Evolutionary conservation across 2,797 vertebrate genomes (phyloP), one percentile per base, ranked within the genome.

Genomic region (Tragelaphus oryx): DNA sequence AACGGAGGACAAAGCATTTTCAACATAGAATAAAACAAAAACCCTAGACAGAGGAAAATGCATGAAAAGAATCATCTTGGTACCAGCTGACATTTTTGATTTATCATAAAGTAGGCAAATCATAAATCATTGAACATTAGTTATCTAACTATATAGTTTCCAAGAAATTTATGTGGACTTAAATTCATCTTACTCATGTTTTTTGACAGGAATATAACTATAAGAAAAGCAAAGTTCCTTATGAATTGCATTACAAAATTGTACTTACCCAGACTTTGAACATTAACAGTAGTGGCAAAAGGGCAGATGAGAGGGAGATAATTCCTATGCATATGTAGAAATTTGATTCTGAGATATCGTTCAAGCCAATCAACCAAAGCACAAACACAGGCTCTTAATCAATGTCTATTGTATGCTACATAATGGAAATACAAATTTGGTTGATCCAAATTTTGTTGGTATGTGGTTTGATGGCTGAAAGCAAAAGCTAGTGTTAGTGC

Each of bases 81-180:
- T 96, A 57, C 28, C 50, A 89, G n/a, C 5, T 93, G 65, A 83
- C 33, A 88, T 91, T 88, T 90, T 75, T 65, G 46, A 96, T 93
- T 95, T 92, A 94, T 93, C 75, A 78, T 75, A 91, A 94, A 94
- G 50, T 87, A 96, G 91, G 59, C 33, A 97, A 94, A 96, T 92
- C 20, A 71, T 68, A 92, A 92, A 84, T 97, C 80, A 92, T 28
- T 76, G 68, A 24, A 93, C 4, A 55, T 88, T 92, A 97, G 93
- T 86, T 94, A 96, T 52, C 65, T 95, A 95, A 93, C 76, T 81
- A 50, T n/a, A 84, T 17, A 88, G 59, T 89, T 97, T 92, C 59
- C 91, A 76, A 85, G 82, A 87, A 93, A 84, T 71, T 87, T 88
- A 93, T 83, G 30, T 91, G 75, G 33, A 90, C 41, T 92, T 87